phyloP scores from a whole-genome alignment of 2,113 vertebrate genomes.

The Spheniscus mendiculus region DNA sequence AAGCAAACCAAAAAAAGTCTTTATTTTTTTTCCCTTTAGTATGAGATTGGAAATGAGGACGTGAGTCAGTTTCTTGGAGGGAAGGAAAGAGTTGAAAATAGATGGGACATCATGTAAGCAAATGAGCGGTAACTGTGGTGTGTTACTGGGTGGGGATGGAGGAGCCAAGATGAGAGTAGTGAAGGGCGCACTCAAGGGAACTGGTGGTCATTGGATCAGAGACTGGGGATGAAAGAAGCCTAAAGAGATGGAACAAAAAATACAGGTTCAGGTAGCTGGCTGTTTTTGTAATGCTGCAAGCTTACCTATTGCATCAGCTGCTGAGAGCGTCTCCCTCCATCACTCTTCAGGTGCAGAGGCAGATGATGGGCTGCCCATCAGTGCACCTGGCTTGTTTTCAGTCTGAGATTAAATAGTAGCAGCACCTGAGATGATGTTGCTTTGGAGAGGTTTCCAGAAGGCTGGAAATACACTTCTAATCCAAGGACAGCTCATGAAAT shows the following conservation, averaged over 20 bases:
- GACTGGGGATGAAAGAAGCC: background rate
- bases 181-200: background rate
- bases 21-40: background rate
- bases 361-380: fast-evolving
- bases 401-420: background rate
- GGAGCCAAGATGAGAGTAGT: background rate
- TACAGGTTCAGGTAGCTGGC: background rate
- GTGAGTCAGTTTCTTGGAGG: constrained; percentile 53
- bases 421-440: background rate
- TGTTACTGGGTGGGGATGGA: background rate
- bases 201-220: background rate
- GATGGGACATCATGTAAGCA: background rate
- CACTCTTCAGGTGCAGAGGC: background rate
- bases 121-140: background rate
- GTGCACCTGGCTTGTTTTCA: fast-evolving
- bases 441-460: background rate
- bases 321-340: background rate
- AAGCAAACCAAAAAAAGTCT: background rate
- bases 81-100: constrained; percentile 41
- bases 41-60: constrained; percentile 30
- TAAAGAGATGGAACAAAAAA: background rate
- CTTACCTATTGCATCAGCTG: background rate
- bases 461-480: background rate
- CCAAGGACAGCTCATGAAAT: background rate
- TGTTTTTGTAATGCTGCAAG: background rate